Evolutionary conservation across 2,888 invertebrate genomes (phyloP), one percentile per base, ranked within the genome.

Genomic region (Elegia similella): DNA sequence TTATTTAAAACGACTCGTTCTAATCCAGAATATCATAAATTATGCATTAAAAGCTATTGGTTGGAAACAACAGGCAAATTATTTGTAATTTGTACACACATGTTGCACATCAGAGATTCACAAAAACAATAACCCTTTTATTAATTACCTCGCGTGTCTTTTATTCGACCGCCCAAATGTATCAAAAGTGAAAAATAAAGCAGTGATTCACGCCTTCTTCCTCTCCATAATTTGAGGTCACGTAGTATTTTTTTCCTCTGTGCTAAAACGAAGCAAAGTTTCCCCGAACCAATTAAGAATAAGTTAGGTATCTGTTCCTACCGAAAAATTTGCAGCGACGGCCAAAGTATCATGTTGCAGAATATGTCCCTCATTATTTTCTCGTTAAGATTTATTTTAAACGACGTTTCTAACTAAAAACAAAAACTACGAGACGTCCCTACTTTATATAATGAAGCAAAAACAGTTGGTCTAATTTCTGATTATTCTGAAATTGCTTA

Each of bases 381-480:
- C 75, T 80, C 82, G 72, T 81, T 79, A 81, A 76, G 72, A 79
- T 78, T 80, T 80, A 76, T 80, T 50, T 50, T 74, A 63, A 61
- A 61, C 58, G 54, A 32, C 29, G 55, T 60, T 59, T 56, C 55
- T 32, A 15, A 23, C 10, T 8, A 34, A 55, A 34, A 46, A 58
- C 52, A 58, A 59, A n/a, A 55, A 46, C 44, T 55, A 47, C 38
- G 44, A 43, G 16, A 17, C 32, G 15, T 55, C 55, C 23, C n/a
- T 42, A 55, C n/a, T 55, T 47, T 42, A 23, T 12, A n/a, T 15
- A 34, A 34, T 23, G 29, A 17, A 42, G 13, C 23, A 42, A 23
- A 48, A 48, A 42, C 10, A 10, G 15, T 29, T 12, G 29, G 30
- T 23, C 47, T 43, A n/a, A 48, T 43, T 3, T 6, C 30, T 46